Evolutionary conservation across 23 tunicate genomes (phyloP), one percentile per base, ranked within the genome.

Genomic region (Trididemnum clinides): DNA sequence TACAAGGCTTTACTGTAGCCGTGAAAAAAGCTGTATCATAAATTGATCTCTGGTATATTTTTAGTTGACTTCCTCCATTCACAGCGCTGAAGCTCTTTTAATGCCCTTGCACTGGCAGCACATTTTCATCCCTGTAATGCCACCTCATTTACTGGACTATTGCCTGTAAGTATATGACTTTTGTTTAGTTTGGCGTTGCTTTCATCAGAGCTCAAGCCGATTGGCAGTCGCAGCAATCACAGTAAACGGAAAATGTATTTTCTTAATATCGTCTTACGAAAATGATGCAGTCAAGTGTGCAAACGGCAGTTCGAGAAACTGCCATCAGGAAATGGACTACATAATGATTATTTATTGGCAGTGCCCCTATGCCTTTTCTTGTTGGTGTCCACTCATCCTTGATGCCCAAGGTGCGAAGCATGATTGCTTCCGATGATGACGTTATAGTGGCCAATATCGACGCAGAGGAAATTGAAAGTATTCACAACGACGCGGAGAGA

Each of bases 361-460:
- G 85, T 29, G 98, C 98, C 15, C 98, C 98, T n/a, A 94, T 94
- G 98, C 98, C 98, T 33, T 94, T 39, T 71, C 28, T 94, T 2
- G 74, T 94, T 33, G 98, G 98, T 15, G 75, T 94, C 18, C 98
- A 94, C 57, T 85, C 94, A 1, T 88, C 98, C 0, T 49, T 94
- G 82, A 86, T 88, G 85, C 87, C 90, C 12, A 57, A 76, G 26
- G 89, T 93, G 23, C 82, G 87, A 0, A 73, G 57, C 10, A 78
- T 82, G 87, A 51, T 86, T 1, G 63, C 78, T 5, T 78, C 27
- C 27, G 84, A 71, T 34, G 76, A 85, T 54, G 92, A 91, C 44
- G 82, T 93, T 28, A 80, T 93, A 70, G 31, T 93, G 33, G 98
- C 88, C n/a, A 59, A 94, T 66, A 89, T 94, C 37, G 98, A 94